Evolutionary conservation across 35 echinoderm and acorn worm genomes (phyloP).

Genomic region (Stichopus chloronotus): DNA sequence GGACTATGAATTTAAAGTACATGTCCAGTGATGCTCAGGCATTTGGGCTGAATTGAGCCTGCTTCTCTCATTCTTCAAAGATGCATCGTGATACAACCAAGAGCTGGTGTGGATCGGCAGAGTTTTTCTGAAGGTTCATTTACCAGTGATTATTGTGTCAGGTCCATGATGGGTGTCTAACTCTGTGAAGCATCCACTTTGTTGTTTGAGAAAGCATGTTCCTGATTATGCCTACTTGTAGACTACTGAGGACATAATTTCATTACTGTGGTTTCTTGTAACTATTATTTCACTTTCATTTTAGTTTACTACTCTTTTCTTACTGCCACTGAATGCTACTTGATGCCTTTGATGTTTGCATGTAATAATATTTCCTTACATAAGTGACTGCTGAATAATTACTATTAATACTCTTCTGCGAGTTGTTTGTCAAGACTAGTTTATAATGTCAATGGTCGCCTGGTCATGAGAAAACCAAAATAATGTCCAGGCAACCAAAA

Average conservation of each 20-base stretch:
- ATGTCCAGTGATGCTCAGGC: slow-evolving; percentile 69
- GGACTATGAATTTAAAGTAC: no score
- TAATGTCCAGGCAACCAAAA: no score
- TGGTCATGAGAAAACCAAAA: no score
- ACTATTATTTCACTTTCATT: background rate
- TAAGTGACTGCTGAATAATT: no score
- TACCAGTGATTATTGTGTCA: background rate
- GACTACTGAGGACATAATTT: background rate
- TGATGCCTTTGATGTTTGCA: no score
- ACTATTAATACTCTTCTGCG: no score
- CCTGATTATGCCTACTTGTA: slow-evolving; percentile 4
- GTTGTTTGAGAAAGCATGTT: background rate
- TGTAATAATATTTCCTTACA: no score
- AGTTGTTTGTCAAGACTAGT: no score
- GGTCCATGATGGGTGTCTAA: background rate
- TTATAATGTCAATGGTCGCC: no score
- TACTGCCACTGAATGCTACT: no score
- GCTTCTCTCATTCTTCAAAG: background rate
- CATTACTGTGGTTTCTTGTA: background rate
- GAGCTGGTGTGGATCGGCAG: background rate
- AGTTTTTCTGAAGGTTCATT: slow-evolving; percentile 4
- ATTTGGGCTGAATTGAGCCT: slow-evolving; percentile 62
- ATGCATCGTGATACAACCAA: background rate
- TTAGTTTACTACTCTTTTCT: no score
- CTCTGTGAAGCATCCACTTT: background rate